Evolutionary conservation across 2,797 vertebrate species (phyloP).

Genomic region (Kryptopterus vitreolus): DNA sequence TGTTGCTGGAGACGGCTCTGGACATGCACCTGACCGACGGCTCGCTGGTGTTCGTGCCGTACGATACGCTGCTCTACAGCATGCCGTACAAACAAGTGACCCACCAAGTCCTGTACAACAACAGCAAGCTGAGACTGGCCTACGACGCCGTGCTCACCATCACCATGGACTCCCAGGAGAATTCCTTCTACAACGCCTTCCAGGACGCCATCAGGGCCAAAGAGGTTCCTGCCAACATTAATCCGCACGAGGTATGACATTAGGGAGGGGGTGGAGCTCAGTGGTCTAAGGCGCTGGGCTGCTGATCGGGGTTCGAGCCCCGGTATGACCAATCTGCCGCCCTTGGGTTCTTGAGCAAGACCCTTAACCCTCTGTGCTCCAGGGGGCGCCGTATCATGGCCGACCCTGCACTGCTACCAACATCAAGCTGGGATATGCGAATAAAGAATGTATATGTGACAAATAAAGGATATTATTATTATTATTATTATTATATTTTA

Average conservation of each 20-base stretch:
- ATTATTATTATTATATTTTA: too few species aligned
- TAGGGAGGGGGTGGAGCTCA: too few species aligned
- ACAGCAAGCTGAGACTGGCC: slow-evolving; percentile 77
- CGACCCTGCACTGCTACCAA: too few species aligned
- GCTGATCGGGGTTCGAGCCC: too few species aligned
- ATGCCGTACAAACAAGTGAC: slow-evolving; percentile 69
- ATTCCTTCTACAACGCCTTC: slow-evolving; percentile 75
- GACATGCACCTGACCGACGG: slow-evolving; percentile 80
- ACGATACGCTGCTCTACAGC: slow-evolving; percentile 83
- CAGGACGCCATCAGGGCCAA: slow-evolving; percentile 56
- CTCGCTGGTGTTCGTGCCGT: slow-evolving; percentile 82
- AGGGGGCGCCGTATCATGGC: too few species aligned
- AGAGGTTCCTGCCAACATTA: slow-evolving; percentile 39
- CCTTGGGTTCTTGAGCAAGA: too few species aligned
- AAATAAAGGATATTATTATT: too few species aligned
- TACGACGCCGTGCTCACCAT: slow-evolving; percentile 85
- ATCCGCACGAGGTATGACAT: slow-evolving; percentile 41
- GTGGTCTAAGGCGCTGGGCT: too few species aligned
- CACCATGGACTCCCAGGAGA: slow-evolving; percentile 77
- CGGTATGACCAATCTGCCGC: too few species aligned
- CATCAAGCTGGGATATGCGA: too few species aligned
- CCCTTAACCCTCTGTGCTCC: too few species aligned
- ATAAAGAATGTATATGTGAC: too few species aligned
- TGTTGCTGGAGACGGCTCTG: slow-evolving; percentile 79
- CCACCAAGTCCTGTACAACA: slow-evolving; percentile 74